Evolutionary conservation across 2,797 vertebrate species (phyloP).

Genomic region (Sebastes wilsoni): DNA sequence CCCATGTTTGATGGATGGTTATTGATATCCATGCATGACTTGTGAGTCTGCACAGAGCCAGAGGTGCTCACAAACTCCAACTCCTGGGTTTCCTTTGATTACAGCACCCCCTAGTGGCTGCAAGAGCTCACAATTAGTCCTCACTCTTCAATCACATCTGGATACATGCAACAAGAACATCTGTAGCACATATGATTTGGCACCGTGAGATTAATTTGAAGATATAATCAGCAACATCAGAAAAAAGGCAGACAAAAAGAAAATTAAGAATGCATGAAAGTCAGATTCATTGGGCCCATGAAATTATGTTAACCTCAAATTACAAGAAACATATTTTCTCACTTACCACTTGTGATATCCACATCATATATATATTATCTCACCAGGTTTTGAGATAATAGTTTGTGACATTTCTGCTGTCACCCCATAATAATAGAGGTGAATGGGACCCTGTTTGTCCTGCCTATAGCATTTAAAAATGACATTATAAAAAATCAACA

Average conservation of each 20-base stretch:
- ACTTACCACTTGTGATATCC: not conserved
- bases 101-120: conserved; percentile 51
- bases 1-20: not conserved
- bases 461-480: not conserved
- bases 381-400: not conserved
- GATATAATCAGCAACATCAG: not conserved
- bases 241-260: not conserved
- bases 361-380: not conserved
- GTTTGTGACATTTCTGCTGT: not conserved
- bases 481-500: not conserved
- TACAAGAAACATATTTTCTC: not conserved
- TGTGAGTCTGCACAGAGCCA: not conserved
- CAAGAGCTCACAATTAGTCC: not conserved
- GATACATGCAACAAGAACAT: not conserved
- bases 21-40: not conserved
- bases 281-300: not conserved
- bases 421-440: not conserved
- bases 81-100: conserved; percentile 36
- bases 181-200: conserved; percentile 1
- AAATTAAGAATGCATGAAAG: not conserved
- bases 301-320: not conserved
- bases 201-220: not conserved
- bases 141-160: conserved; percentile 2
- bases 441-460: not conserved
- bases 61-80: not conserved